Evolutionary conservation across 2,113 vertebrate species (phyloP), one percentile per base, ranked within the genome.

Genomic region (Anser cygnoides): DNA sequence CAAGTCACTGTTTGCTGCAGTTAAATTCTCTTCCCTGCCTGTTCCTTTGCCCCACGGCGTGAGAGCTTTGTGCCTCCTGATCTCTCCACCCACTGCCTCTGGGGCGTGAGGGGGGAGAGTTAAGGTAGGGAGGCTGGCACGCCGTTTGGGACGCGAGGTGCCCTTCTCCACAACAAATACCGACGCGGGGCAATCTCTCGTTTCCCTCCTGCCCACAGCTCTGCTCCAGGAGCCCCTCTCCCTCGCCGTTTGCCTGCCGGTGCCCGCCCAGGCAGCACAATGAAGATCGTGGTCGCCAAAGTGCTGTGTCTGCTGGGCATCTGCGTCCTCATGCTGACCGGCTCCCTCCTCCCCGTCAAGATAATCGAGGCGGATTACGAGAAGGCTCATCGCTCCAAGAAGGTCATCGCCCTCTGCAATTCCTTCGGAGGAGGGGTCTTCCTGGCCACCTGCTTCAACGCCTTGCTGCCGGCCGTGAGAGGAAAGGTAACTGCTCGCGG

Each of bases 371-470:
- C 97, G 0, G 98, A 99, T 87, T 70, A 95, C 0, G 98, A 99
- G 94, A 99, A 99, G 91, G 98, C 98, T 0, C 97, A 97, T 16
- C 95, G 98, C 35, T 99, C 99, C 71, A 90, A 92, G 19, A 98
- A 97, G 44, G 67, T 97, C 2, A 97, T 99, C 20, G 96, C 98
- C 1, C 97, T 99, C 35, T 98, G 98, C 81, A 99, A 99, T 95
- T 97, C 98, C 5, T 99, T 99, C 1, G 99, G 98, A 25, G 99
- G 99, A 0, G 99, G 99, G 0, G 98, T 99, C 33, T 99, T 99
- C 95, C 98, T 99, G 85, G 99, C 99, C 28, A 99, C 99, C 0
- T 99, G 99, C 97, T 99, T 99, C 97, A 99, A 99, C 1, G 97
- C 99, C 7, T 96, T 99, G 73, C 98, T 99, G 87, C 99, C 99